Conservation (phyloP, 2,888 invertebrate genomes). For the Gerris lacustris region DNA sequence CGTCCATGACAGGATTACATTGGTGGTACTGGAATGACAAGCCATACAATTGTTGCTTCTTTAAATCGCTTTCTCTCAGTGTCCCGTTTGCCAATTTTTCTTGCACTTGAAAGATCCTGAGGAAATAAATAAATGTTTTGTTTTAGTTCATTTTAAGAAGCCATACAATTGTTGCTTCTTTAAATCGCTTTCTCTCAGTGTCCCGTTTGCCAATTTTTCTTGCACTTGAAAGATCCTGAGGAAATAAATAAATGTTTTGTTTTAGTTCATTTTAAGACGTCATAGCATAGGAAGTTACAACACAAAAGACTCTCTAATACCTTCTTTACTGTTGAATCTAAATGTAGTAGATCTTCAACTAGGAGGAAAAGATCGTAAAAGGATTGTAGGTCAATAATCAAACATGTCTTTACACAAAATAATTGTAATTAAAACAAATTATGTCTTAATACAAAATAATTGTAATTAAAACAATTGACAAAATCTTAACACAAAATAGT, state of each 20-base stretch:
- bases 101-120: slow-evolving; percentile 22
- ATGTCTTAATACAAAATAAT: no score
- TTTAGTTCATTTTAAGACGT: no score
- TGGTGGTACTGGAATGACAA: slow-evolving; percentile 20
- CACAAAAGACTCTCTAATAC: no score
- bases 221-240: slow-evolving; percentile 23
- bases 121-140: slow-evolving; percentile 2
- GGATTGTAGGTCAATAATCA: no score
- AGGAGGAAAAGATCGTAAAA: no score
- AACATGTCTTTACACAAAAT: no score
- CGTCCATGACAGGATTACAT: neutral
- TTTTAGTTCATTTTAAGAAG: slow-evolving; percentile 4
- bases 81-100: slow-evolving; percentile 22
- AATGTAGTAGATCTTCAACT: no score
- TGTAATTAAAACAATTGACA: no score
- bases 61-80: slow-evolving; percentile 23
- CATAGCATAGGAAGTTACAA: no score
- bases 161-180: slow-evolving; percentile 24
- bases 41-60: slow-evolving; percentile 23
- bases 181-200: slow-evolving; percentile 23
- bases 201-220: slow-evolving; percentile 22
- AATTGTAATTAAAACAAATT: no score
- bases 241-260: neutral
- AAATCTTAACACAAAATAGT: no score
- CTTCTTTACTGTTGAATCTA: no score